These are phyloP conservation scores for Zoanthus sansibaricus DNA, from an alignment of 92 coral and sea anemone genomes.

Conservation along the genomic window DNA sequence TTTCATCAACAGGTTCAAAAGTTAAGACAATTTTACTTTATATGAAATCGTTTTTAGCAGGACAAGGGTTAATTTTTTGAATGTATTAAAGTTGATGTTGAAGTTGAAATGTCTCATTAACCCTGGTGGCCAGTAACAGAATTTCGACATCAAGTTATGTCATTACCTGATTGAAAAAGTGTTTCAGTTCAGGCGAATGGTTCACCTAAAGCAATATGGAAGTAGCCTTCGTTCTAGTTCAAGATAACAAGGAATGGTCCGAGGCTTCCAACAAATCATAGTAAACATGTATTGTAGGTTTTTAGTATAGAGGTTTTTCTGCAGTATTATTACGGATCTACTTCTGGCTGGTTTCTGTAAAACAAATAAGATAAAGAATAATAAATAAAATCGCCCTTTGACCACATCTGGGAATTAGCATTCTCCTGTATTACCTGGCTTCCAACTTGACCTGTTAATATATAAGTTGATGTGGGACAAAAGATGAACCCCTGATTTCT, in stretches of 20 bases:
- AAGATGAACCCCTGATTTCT: no score
- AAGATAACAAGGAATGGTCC: slow-evolving; percentile 70
- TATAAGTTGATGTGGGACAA: no score
- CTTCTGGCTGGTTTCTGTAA: background rate
- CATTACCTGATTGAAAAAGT: slow-evolving; percentile 19
- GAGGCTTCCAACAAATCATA: slow-evolving; percentile 75
- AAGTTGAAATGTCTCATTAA: no score
- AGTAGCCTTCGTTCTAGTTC: slow-evolving; percentile 81
- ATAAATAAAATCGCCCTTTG: background rate
- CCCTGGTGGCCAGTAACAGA: slow-evolving; percentile 5
- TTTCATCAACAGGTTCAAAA: no score
- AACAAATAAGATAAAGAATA: background rate
- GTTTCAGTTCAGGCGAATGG: slow-evolving; percentile 18
- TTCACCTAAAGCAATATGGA: slow-evolving; percentile 72
- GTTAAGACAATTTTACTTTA: no score
- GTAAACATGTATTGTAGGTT: no score
- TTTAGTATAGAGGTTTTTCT: background rate
- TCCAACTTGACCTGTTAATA: no score
- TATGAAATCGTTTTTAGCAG: no score
- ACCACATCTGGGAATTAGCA: background rate
- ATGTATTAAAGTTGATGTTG: no score
- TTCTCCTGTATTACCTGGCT: background rate
- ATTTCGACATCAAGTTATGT: background rate
- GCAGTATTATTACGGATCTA: background rate
- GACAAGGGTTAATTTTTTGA: no score